Evolutionary conservation across 2,113 vertebrate species (phyloP), one percentile per base, ranked within the genome.

Genomic region (Ardeotis arabs): DNA sequence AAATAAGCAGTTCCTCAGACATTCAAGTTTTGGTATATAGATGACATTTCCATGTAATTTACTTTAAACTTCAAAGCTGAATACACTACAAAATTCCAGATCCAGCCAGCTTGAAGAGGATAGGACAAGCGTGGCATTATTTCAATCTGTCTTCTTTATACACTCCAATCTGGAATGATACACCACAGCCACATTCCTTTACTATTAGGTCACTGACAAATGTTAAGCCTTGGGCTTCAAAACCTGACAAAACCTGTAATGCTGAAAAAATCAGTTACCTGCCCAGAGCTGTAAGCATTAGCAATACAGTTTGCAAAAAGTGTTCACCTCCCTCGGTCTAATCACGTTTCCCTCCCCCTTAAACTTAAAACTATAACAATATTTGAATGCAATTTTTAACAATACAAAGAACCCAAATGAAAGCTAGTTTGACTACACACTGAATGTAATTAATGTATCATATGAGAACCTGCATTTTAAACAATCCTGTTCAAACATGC

Each of bases 151-250:
- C 87, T 92, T 93, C 67, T 93, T 84, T 75, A 95, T 52, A 87
- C 14, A 53, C 66, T 88, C 53, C 64, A 84, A 92, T 76, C 72
- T 47, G 56, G 76, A 83, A 52, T 41, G 60, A 77, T 86, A 96
- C 21, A 89, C 6, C 64, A 76, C 64, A 77, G 52, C 83, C 80
- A 86, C 96, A 89, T 95, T 97, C 91, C 89, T 97, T 93, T 94
- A 80, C 72, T 77, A 75, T 96, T 82, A 96, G 78, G 60, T 97
- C 95, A 97, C 50, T 78, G 55, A 94, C 89, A 96, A 97, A 97
- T 70, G 50, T 80, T 96, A 95, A 74, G 93, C 91, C 84, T 92
- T 89, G 92, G 89, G 90, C 90, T 92, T 96, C 77, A 95, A 96
- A 91, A 91, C 89, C 67, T 95, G 91, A 93, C 83, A 92, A 84